phyloP scores from a whole-genome alignment of 35 echinoderm and acorn worm genomes.

The Hemicentrotus pulcherrimus region DNA sequence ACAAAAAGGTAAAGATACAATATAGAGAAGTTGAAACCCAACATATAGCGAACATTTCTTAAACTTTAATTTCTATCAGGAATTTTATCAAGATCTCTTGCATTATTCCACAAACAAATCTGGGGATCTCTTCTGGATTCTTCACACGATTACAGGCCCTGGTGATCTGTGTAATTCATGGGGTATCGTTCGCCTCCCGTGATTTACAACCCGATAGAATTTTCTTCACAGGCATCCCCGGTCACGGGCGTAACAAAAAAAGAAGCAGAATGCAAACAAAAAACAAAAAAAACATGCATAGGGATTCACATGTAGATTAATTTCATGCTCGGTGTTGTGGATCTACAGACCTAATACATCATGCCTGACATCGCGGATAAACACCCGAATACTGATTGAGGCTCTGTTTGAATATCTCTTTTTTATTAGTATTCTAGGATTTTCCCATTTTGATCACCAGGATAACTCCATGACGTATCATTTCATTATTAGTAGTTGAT shows the following conservation, averaged over 20 bases:
- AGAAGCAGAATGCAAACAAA: background rate
- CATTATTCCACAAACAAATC: conserved; percentile 7
- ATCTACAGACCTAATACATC: background rate
- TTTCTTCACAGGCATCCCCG: background rate
- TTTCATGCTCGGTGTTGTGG: background rate
- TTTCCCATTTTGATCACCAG: background rate
- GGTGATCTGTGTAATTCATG: background rate
- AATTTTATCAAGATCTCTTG: background rate
- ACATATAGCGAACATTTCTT: background rate
- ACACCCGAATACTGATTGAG: conserved; percentile 2
- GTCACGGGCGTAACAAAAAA: background rate
- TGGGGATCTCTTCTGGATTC: background rate
- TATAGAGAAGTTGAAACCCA: background rate
- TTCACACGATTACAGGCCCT: background rate
- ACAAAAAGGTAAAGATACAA: no score
- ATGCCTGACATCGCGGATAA: background rate
- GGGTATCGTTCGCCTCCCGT: background rate
- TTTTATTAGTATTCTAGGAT: background rate
- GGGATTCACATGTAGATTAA: conserved; percentile 4
- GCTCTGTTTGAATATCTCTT: background rate
- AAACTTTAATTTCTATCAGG: background rate
- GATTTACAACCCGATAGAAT: background rate
- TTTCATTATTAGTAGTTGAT: conserved; percentile 3
- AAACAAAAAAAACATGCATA: background rate
- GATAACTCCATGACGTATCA: conserved; percentile 3